Evolutionary conservation across 2,797 vertebrate genomes (phyloP).

Genomic region (Sylvilagus floridanus): DNA sequence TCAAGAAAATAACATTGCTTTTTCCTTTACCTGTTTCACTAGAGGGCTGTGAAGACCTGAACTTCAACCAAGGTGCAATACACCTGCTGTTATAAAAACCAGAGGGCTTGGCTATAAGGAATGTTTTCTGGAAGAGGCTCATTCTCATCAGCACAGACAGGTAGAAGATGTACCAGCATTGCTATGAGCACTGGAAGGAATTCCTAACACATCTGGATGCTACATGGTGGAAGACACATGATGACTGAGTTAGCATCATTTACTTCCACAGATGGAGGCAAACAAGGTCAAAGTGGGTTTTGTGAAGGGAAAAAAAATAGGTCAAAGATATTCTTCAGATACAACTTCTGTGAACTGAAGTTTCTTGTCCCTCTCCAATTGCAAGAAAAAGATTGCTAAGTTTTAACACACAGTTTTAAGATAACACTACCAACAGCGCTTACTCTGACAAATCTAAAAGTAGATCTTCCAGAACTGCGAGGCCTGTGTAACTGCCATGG

Average conservation of each 20-base stretch:
- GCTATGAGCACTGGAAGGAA: background rate
- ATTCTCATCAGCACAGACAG: background rate
- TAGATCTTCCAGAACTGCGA: background rate
- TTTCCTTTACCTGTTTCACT: constrained; percentile 24
- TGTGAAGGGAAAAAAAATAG: background rate
- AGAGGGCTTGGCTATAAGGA: background rate
- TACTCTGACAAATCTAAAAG: background rate
- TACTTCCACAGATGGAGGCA: background rate
- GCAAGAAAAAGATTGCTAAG: constrained; percentile 67
- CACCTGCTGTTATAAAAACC: background rate
- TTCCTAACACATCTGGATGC: background rate
- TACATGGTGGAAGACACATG: background rate
- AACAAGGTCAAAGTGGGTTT: background rate
- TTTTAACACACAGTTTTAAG: background rate
- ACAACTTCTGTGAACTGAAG: background rate
- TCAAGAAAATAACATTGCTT: background rate
- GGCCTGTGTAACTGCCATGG: background rate
- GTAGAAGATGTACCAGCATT: background rate
- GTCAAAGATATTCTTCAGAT: background rate
- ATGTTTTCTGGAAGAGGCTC: background rate
- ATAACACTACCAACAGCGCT: background rate
- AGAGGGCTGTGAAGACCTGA: background rate
- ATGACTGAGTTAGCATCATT: background rate
- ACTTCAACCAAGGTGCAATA: background rate
- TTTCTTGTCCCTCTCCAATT: background rate